Evolutionary conservation across 2,888 invertebrate genomes (phyloP).

Genomic region (Brachycybe producta): DNA sequence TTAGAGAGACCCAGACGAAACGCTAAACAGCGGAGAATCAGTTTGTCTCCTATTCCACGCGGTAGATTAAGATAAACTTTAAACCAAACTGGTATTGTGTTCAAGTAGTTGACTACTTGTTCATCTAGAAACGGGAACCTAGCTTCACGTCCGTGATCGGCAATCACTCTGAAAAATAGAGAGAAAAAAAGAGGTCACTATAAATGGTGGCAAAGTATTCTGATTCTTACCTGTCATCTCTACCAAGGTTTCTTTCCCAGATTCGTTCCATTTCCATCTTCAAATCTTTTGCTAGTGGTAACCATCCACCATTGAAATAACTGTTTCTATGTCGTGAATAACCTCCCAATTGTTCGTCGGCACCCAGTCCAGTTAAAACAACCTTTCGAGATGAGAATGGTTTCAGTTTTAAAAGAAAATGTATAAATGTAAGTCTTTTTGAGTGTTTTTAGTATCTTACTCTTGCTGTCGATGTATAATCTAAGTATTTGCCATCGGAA

Average conservation of each 20-base stretch:
- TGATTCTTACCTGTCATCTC: constrained; percentile 57
- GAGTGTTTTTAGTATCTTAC: constrained; percentile 36
- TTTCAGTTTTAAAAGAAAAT: not conserved
- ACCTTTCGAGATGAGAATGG: constrained; percentile 41
- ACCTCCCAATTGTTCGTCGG: constrained; percentile 93
- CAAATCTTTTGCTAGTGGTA: constrained; percentile 48
- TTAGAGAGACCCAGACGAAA: constrained; percentile 49
- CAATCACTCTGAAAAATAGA: constrained; percentile 53
- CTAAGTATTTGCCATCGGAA: constrained; percentile 8
- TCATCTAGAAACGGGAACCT: constrained; percentile 52
- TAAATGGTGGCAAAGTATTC: not conserved
- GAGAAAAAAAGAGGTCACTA: not conserved
- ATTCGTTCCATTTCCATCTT: constrained; percentile 70
- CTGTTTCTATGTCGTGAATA: constrained; percentile 76
- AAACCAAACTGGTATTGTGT: constrained; percentile 35
- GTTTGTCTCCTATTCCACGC: constrained; percentile 83
- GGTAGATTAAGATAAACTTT: constrained; percentile 41
- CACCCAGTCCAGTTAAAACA: constrained; percentile 79
- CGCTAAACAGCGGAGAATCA: constrained; percentile 60
- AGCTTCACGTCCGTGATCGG: constrained; percentile 58
- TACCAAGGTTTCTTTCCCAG: constrained; percentile 75
- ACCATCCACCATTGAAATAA: constrained; percentile 35
- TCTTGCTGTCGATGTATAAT: constrained; percentile 48
- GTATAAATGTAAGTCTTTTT: not conserved
- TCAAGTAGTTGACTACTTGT: constrained; percentile 40